phyloP scores from a whole-genome alignment of 2,113 vertebrate genomes.

The Cyprinodon tularosa region DNA sequence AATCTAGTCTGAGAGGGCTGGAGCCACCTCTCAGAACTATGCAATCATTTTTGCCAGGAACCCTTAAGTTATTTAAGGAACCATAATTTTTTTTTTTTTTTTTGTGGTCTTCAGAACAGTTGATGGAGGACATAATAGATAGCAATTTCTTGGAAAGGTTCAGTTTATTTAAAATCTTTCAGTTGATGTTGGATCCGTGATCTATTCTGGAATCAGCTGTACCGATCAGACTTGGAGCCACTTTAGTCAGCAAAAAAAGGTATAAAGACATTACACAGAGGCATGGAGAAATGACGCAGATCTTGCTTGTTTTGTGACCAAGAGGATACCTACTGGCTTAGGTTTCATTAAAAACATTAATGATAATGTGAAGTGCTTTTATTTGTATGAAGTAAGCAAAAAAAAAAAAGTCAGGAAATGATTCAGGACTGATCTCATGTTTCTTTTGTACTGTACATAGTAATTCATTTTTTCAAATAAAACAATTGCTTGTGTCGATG shows the following conservation, averaged over 20 bases:
- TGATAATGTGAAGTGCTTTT: slow-evolving; percentile 56
- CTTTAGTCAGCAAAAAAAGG: slow-evolving; percentile 53
- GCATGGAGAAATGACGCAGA: slow-evolving; percentile 22
- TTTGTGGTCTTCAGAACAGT: slow-evolving; percentile 8
- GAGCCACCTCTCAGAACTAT: slow-evolving; percentile 53
- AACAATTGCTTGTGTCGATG: slow-evolving; percentile 74
- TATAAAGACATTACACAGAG: slow-evolving; percentile 13
- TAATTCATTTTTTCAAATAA: slow-evolving; percentile 79
- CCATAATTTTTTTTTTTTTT: neutral
- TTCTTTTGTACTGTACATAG: slow-evolving; percentile 80
- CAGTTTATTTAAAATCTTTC: slow-evolving; percentile 15
- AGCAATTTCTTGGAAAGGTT: slow-evolving; percentile 18
- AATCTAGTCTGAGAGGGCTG: slow-evolving; percentile 39
- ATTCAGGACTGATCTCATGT: slow-evolving; percentile 62
- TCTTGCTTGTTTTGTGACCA: slow-evolving; percentile 44
- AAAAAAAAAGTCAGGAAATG: slow-evolving; percentile 53
- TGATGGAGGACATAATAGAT: slow-evolving; percentile 15
- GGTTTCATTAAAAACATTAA: slow-evolving; percentile 39
- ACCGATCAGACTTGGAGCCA: slow-evolving; percentile 10
- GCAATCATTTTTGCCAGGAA: slow-evolving; percentile 48
- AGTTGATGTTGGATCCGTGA: slow-evolving; percentile 7
- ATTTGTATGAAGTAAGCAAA: slow-evolving; percentile 47
- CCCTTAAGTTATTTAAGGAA: slow-evolving; percentile 6
- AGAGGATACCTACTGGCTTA: slow-evolving; percentile 64
- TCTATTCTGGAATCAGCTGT: slow-evolving; percentile 6